Evolutionary conservation across 2,888 invertebrate genomes (phyloP).

Genomic region (Onthophagus sagittarius): DNA sequence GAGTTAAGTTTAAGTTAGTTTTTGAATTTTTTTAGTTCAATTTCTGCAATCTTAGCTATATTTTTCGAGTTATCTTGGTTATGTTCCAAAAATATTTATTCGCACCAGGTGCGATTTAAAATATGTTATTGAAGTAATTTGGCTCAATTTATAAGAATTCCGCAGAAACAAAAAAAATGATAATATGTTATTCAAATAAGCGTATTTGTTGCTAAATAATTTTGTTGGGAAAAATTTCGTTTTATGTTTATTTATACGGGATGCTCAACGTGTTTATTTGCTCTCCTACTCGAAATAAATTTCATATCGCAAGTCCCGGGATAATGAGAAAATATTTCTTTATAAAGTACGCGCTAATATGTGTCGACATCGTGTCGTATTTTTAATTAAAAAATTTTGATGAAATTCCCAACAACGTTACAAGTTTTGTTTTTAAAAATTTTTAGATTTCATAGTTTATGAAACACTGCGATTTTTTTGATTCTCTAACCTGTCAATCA

Average conservation of each 20-base stretch:
- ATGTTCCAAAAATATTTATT: neutral
- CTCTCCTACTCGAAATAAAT: neutral
- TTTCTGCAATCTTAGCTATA: neutral
- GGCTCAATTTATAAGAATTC: neutral
- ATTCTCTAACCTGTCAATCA: neutral
- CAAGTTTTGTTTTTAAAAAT: neutral
- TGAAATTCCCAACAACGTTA: constrained; percentile 2
- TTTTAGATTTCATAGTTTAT: neutral
- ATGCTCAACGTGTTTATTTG: neutral
- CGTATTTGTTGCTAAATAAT: no score
- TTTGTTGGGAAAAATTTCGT: neutral
- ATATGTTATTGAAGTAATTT: neutral
- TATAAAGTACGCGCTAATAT: neutral
- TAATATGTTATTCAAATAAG: no score
- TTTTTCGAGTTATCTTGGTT: neutral
- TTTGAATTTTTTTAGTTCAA: neutral
- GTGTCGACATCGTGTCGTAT: constrained; percentile 1
- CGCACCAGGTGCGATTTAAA: neutral
- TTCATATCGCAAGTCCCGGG: neutral
- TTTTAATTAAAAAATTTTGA: constrained; percentile 11
- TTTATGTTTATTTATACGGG: neutral
- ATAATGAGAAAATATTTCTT: neutral
- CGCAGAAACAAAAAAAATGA: no score
- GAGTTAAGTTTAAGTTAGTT: no score
- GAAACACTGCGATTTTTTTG: neutral